Evolutionary conservation across 2,888 invertebrate genomes (phyloP).

Genomic region (Unio delphinus): DNA sequence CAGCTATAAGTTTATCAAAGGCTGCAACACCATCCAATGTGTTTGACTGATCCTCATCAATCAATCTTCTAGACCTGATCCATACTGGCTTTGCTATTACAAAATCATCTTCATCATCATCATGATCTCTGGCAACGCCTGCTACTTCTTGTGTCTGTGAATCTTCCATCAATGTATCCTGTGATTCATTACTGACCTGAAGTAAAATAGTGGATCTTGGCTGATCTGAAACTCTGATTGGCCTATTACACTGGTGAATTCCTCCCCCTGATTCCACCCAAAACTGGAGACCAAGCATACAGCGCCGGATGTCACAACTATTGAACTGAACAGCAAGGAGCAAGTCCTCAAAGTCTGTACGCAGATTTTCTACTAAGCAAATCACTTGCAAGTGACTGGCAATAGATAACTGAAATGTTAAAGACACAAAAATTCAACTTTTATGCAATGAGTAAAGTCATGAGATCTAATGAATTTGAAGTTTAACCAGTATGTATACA

Average conservation of each 20-base stretch:
- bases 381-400: constrained; percentile 61
- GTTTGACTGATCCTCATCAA: constrained; percentile 50
- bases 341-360: constrained; percentile 41
- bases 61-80: constrained; percentile 28
- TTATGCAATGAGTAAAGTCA: too few relatives aligned
- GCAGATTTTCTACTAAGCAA: constrained; percentile 59
- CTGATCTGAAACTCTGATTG: background rate
- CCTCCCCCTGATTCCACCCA: constrained; percentile 56
- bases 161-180: background rate
- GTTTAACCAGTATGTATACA: too few relatives aligned
- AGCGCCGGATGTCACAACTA: constrained; percentile 48
- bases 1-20: background rate
- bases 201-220: background rate
- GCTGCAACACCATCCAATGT: constrained; percentile 18
- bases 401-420: constrained; percentile 41
- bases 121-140: constrained; percentile 3
- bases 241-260: constrained; percentile 4
- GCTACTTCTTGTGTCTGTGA: constrained; percentile 2
- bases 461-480: too few relatives aligned
- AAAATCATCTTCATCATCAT: constrained; percentile 54
- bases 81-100: constrained; percentile 37
- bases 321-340: constrained; percentile 35
- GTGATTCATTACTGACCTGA: too few relatives aligned
- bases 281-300: constrained; percentile 52
- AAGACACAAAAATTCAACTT: background rate